A percentile compares a stretch with the other conserved stretches of the same genome.
phyloP scores from a whole-genome alignment of 2,888 invertebrate species.

The Cosmia pyralina region DNA sequence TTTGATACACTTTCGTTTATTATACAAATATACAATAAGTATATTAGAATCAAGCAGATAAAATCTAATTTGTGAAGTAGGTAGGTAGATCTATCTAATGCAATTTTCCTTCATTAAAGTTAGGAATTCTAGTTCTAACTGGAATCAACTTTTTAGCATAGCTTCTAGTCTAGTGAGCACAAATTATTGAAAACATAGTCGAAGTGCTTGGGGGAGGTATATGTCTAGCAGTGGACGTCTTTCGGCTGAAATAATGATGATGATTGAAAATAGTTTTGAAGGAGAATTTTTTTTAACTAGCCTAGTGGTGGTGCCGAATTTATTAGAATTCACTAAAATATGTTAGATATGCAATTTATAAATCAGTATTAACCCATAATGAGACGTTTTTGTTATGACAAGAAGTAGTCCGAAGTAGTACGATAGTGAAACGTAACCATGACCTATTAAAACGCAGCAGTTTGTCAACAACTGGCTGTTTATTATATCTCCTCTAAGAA shows the following conservation, averaged over 20 bases:
- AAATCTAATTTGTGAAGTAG: not conserved
- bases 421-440: not conserved
- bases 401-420: not conserved
- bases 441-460: not conserved
- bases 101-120: slow-evolving; percentile 5
- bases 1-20: not conserved
- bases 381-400: not conserved
- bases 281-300: not conserved
- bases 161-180: not conserved
- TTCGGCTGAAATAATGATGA: not conserved
- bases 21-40: not conserved
- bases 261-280: not conserved
- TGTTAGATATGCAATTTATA: not conserved
- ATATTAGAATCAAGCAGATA: not conserved
- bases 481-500: not conserved
- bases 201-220: not conserved
- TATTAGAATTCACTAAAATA: not conserved
- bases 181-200: not conserved
- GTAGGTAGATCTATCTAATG: not conserved
- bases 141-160: not conserved
- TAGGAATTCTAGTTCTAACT: not conserved
- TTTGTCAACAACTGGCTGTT: not conserved
- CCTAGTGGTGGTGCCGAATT: not conserved
- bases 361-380: not conserved
- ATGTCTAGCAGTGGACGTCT: not conserved